These are phyloP conservation scores for Macrobrachium rosenbergii DNA, from an alignment of 1,140 invertebrate species.

Conservation along the genomic window DNA sequence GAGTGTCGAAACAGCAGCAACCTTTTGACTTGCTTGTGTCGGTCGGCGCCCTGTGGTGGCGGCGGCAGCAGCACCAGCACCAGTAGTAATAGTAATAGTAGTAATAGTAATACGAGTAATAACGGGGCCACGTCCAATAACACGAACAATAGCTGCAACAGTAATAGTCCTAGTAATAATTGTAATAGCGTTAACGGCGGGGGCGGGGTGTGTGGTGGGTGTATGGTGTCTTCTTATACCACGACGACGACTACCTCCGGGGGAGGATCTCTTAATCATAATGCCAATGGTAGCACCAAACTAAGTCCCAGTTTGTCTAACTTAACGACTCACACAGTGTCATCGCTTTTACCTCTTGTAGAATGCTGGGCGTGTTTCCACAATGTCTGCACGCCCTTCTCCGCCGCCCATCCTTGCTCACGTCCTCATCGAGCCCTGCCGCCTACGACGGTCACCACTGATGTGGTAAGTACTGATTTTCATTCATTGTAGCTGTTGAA, in stretches of 20 bases:
- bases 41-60: conserved; percentile 34
- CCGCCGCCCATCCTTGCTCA: conserved; percentile 70
- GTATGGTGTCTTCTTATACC: neutral
- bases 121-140: too few species aligned
- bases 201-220: conserved; percentile 20
- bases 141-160: too few species aligned
- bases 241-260: neutral
- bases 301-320: conserved; percentile 61
- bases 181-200: conserved; percentile 13
- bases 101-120: too few species aligned
- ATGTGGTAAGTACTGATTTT: conserved; percentile 72
- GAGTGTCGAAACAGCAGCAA: conserved; percentile 43
- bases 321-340: conserved; percentile 76
- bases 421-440: conserved; percentile 71
- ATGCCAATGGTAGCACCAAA: conserved; percentile 51
- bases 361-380: conserved; percentile 80
- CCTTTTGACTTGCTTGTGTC: conserved; percentile 56
- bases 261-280: neutral
- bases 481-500: neutral
- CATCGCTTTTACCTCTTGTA: conserved; percentile 75
- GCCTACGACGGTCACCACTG: conserved; percentile 73
- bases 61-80: too few species aligned
- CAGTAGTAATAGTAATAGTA: too few species aligned
- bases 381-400: conserved; percentile 75
- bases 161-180: too few species aligned